phyloP scores from a whole-genome alignment of 2,113 vertebrate genomes.

The Aphelocoma coerulescens region DNA sequence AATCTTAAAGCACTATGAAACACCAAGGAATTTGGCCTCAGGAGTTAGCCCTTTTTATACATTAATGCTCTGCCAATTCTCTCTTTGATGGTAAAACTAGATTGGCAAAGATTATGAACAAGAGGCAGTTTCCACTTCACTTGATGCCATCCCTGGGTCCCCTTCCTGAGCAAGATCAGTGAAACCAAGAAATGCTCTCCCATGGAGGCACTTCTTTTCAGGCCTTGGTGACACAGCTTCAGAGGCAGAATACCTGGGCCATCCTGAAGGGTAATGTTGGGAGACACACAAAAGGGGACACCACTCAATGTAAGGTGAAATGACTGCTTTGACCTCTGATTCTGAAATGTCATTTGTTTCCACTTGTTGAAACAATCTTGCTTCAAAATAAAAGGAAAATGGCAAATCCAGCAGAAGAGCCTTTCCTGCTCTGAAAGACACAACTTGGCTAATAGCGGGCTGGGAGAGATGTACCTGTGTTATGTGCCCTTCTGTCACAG shows the following conservation, averaged over 20 bases:
- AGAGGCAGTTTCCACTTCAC: neutral
- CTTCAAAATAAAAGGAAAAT: neutral
- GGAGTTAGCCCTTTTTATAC: neutral
- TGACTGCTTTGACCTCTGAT: neutral
- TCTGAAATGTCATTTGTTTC: neutral
- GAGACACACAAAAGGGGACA: fast-evolving
- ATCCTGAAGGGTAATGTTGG: neutral
- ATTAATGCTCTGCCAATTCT: neutral
- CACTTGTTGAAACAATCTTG: neutral
- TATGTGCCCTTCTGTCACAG: neutral
- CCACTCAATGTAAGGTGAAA: neutral
- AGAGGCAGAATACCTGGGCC: neutral
- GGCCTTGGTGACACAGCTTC: neutral
- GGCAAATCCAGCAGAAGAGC: neutral
- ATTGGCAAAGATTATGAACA: neutral
- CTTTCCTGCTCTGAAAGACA: neutral
- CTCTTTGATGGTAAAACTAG: neutral
- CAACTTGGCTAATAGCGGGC: neutral
- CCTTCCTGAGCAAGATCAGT: neutral
- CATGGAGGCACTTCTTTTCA: neutral
- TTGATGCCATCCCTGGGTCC: neutral
- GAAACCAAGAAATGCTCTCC: neutral
- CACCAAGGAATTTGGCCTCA: neutral
- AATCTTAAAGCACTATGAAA: neutral
- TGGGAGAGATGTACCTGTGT: neutral